Base-by-base conservation (phyloP, 2,113 vertebrate genomes). In the Lagopus leucura region DNA sequence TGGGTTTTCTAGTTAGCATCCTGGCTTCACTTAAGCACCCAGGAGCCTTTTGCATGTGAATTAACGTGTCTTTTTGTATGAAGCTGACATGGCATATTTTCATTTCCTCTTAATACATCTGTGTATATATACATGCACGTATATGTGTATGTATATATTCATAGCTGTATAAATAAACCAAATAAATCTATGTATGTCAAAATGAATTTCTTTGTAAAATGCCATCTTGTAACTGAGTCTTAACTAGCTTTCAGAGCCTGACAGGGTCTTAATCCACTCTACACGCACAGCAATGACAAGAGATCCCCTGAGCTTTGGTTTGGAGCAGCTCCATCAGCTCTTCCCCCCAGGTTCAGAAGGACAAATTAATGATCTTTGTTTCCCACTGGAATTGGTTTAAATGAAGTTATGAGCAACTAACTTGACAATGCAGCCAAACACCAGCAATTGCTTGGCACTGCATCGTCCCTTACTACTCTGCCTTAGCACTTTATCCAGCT, bases 141-240 rank as follows among this genome's bases (percentile, higher is more conserved):
- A 19, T 82, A 16, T 28, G 13, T 54, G 38, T 48, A 12, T 43
- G 1, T 34, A 14, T 24, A 27, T 42, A 58, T 13, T 32, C 30
- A 11, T 10, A 2, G 14, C 2, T 42, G 19, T 50, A 45, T 36
- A 36, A 36, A 50, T 36, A 69, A 48, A 70, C 69, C 28, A 73
- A 89, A 86, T n/a, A 82, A 30, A 75, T 45, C 50, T 40, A 82
- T 67, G 45, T 7, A 2, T 4, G 58, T 50, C 69, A 50, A 25
- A 61, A 60, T 8, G 7, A 82, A 58, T 5, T 78, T 87, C 27
- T 22, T 12, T 42, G 54, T 57, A 82, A 55, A 74, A 74, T 28
- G 38, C 16, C 45, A 55, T 86, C 64, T 50, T 34, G 38, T 64
- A 63, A 63, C 0, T 0, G 47, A 40, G 66, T 47, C 0, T 0